A percentile compares a stretch with the other conserved stretches of the same genome.
Evolutionary conservation across 2,113 vertebrate species (phyloP).

Genomic region (Polypterus bichir): DNA sequence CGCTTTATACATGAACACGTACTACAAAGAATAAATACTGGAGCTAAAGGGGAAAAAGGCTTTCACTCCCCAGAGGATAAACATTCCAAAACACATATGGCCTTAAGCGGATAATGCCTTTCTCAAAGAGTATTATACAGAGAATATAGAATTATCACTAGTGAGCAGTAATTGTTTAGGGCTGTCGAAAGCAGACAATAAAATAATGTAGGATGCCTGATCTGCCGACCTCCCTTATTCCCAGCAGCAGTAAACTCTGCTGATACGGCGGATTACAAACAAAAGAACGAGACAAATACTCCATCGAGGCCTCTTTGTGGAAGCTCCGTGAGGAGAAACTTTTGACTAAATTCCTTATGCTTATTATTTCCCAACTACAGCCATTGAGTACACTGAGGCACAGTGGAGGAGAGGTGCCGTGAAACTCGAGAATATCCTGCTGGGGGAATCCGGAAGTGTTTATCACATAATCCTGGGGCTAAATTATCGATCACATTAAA

Average conservation of each 20-base stretch:
- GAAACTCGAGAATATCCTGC: no score
- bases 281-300: constrained; percentile 8
- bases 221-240: constrained; percentile 3
- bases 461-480: no score
- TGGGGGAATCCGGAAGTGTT: no score
- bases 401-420: no score
- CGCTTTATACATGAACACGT: no score
- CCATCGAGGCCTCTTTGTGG: constrained; percentile 3
- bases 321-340: constrained; percentile 4
- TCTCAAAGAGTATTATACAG: background rate
- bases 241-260: constrained; percentile 5
- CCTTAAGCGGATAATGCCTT: constrained; percentile 3
- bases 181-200: constrained; percentile 6
- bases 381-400: background rate
- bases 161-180: constrained; percentile 5
- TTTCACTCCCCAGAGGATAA: background rate
- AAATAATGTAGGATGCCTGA: constrained; percentile 1
- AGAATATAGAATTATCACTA: constrained; percentile 4
- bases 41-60: no score
- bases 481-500: no score
- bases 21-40: no score
- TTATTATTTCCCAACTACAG: background rate
- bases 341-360: background rate
- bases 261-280: constrained; percentile 5
- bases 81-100: background rate